Conservation (phyloP, 2,888 invertebrate genomes). For the Sarcophaga variegata region DNA sequence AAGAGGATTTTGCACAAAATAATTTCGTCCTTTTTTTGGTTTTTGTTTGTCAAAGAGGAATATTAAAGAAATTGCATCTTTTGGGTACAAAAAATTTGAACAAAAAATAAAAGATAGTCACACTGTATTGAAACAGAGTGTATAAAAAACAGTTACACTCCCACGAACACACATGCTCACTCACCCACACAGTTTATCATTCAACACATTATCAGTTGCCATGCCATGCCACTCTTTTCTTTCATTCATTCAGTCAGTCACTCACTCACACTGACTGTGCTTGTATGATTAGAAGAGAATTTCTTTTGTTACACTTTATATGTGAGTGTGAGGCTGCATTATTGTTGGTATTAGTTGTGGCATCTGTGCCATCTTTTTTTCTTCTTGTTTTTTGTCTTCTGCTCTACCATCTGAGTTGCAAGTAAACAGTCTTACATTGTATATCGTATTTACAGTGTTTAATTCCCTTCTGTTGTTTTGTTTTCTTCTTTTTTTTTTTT, state of each 20-base stretch:
- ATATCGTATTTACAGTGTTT: background rate
- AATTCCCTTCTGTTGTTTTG: background rate
- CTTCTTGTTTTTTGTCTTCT: too few species aligned
- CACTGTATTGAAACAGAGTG: too few species aligned
- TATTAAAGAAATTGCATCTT: slow-evolving; percentile 37
- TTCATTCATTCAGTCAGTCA: background rate
- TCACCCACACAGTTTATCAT: too few species aligned
- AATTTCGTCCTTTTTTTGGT: background rate
- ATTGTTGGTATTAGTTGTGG: background rate
- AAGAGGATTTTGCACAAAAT: slow-evolving; percentile 33
- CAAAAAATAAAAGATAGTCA: background rate
- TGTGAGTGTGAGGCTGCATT: background rate
- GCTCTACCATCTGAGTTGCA: background rate
- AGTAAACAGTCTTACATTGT: background rate
- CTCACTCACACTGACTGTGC: background rate
- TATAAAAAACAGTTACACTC: background rate
- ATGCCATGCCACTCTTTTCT: too few species aligned
- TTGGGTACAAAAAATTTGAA: slow-evolving; percentile 14
- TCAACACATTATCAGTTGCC: too few species aligned
- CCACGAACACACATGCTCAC: too few species aligned
- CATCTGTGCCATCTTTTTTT: background rate
- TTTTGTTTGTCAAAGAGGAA: background rate
- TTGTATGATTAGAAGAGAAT: background rate
- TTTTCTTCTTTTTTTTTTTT: background rate
- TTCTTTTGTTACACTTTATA: background rate